Percentiles rank a stretch among this genome's conserved stretches.
phyloP scores from a whole-genome alignment of 2,113 vertebrate species.

The Siniperca knerii region DNA sequence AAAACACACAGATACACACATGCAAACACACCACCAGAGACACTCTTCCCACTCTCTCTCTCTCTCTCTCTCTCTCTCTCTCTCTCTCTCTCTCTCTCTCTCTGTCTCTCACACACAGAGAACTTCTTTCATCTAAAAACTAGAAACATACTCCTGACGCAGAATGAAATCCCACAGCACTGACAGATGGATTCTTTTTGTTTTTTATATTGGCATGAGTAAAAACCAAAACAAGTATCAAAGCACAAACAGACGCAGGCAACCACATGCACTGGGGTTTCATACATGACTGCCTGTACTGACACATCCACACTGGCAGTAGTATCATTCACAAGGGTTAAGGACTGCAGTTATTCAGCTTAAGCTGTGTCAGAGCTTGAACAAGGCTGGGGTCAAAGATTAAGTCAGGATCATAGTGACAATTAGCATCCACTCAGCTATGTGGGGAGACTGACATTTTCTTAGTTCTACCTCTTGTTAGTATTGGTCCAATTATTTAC shows the following conservation, averaged over 20 bases:
- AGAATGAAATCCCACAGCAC: slow-evolving; percentile 68
- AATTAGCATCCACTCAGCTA: slow-evolving; percentile 44
- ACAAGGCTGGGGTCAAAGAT: slow-evolving; percentile 66
- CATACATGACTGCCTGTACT: slow-evolving; percentile 65
- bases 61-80: slow-evolving; percentile 30
- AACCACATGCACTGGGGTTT: slow-evolving; percentile 61
- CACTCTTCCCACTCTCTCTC: slow-evolving; percentile 41
- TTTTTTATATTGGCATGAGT: slow-evolving; percentile 65
- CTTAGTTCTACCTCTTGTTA: slow-evolving; percentile 16
- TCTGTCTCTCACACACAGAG: slow-evolving; percentile 45
- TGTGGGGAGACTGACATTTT: slow-evolving; percentile 46
- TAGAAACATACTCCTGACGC: slow-evolving; percentile 74
- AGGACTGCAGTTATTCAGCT: slow-evolving; percentile 46
- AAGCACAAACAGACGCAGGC: slow-evolving; percentile 70
- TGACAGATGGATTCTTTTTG: slow-evolving; percentile 72
- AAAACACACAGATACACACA: slow-evolving; percentile 79
- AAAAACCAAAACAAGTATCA: slow-evolving; percentile 73
- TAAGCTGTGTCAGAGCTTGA: slow-evolving; percentile 43
- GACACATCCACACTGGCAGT: slow-evolving; percentile 69
- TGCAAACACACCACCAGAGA: slow-evolving; percentile 69
- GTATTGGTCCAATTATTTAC: not conserved
- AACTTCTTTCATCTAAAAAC: slow-evolving; percentile 78
- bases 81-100: not conserved
- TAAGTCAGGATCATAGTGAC: slow-evolving; percentile 67
- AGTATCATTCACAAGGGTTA: slow-evolving; percentile 59